Conservation (phyloP, 2,888 invertebrate species). For the Idaea biselata region DNA sequence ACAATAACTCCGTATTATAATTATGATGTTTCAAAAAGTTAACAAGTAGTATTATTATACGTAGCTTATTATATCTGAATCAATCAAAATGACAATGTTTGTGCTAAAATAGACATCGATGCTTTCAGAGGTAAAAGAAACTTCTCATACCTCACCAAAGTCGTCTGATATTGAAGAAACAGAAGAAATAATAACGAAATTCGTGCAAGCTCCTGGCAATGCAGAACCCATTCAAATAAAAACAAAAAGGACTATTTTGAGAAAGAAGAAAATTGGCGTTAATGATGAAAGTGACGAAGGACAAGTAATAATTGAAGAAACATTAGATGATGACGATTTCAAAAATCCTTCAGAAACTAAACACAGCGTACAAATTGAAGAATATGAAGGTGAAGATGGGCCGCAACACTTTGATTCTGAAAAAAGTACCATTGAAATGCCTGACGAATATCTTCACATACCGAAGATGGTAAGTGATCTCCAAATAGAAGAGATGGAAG, state of each 20-base stretch:
- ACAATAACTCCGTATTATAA: no score
- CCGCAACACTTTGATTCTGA: slow-evolving; percentile 37
- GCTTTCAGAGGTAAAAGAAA: slow-evolving; percentile 52
- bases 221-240: slow-evolving; percentile 78
- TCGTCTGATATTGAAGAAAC: slow-evolving; percentile 77
- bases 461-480: slow-evolving; percentile 53
- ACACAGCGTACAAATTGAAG: slow-evolving; percentile 65
- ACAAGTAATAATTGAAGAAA: slow-evolving; percentile 78
- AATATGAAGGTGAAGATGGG: slow-evolving; percentile 54
- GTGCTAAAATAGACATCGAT: background rate
- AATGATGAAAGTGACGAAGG: slow-evolving; percentile 45
- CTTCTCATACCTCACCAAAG: slow-evolving; percentile 45
- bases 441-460: slow-evolving; percentile 52
- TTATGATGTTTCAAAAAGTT: no score
- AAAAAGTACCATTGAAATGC: slow-evolving; percentile 59
- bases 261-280: slow-evolving; percentile 58
- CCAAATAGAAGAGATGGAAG: slow-evolving; percentile 56
- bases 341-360: slow-evolving; percentile 23
- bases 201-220: slow-evolving; percentile 72
- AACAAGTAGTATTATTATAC: no score
- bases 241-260: slow-evolving; percentile 79
- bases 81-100: background rate
- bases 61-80: no score
- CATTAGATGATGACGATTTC: slow-evolving; percentile 61
- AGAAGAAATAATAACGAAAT: slow-evolving; percentile 82